Percentiles rank a stretch among this genome's conserved stretches.
Evolutionary conservation across 2,113 vertebrate species (phyloP).

Genomic region (Stomatorhinus ivindoensis): DNA sequence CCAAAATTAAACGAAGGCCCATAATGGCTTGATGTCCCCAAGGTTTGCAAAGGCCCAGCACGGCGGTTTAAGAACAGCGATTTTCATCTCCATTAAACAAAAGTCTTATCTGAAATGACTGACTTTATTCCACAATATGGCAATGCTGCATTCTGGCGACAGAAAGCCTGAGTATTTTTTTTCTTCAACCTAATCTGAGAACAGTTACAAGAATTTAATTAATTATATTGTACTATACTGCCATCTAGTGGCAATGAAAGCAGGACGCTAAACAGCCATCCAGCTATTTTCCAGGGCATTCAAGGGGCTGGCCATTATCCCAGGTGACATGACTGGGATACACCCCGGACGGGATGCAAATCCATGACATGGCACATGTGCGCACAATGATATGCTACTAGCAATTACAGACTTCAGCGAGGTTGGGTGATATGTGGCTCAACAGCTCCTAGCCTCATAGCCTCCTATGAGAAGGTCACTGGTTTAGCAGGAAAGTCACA

Average conservation of each 20-base stretch:
- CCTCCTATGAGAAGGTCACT: background rate
- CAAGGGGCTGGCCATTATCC: background rate
- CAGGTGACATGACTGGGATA: background rate
- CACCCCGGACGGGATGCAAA: background rate
- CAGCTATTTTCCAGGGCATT: background rate
- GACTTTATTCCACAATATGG: background rate
- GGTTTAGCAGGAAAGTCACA: background rate
- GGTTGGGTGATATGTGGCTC: background rate
- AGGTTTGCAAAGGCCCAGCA: background rate
- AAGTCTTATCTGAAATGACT: background rate
- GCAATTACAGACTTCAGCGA: background rate
- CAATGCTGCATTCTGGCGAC: background rate
- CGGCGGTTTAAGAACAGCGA: background rate
- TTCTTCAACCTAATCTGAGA: background rate
- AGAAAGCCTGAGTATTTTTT: background rate
- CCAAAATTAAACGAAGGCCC: background rate
- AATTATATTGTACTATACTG: background rate
- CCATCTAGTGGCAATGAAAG: conserved; percentile 2
- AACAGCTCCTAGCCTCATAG: background rate
- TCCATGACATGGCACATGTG: background rate
- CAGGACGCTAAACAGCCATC: background rate
- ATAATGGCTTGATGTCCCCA: background rate
- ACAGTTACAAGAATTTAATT: background rate
- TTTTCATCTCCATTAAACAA: background rate
- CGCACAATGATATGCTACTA: background rate